phyloP scores from a whole-genome alignment of 2,113 vertebrate genomes.

The Condylura cristata region DNA sequence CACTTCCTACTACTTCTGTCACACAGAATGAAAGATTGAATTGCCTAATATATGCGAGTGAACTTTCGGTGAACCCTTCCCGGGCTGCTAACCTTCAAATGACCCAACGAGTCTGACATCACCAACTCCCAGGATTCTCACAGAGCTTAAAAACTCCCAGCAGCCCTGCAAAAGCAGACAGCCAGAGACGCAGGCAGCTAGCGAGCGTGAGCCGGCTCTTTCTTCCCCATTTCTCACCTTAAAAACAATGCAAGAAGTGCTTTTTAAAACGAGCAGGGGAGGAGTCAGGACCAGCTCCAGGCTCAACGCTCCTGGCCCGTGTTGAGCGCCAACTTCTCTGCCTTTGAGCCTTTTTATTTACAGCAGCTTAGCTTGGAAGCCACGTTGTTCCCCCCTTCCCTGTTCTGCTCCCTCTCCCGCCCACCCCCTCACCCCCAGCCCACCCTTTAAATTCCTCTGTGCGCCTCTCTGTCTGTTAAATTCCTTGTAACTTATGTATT shows the following conservation, averaged over 20 bases:
- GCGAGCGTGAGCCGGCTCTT: constrained; percentile 43
- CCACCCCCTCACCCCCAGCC: background rate
- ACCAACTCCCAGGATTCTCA: constrained; percentile 92
- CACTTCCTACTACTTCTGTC: constrained; percentile 99
- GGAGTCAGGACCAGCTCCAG: background rate
- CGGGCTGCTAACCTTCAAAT: constrained; percentile 99
- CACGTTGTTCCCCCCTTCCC: constrained; percentile 20
- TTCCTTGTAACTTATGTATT: constrained; percentile 56
- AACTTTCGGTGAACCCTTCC: constrained; percentile 99
- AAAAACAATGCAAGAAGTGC: constrained; percentile 46
- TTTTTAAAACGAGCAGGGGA: constrained; percentile 57
- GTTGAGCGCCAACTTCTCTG: background rate
- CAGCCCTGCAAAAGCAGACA: constrained; percentile 84
- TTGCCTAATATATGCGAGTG: constrained; percentile 99
- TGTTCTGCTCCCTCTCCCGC: background rate
- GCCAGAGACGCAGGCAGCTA: constrained; percentile 70
- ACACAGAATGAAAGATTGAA: constrained; percentile 97
- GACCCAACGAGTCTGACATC: constrained; percentile 98
- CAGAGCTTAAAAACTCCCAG: constrained; percentile 90
- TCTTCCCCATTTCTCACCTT: constrained; percentile 58
- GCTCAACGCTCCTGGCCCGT: background rate
- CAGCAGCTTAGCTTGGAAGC: background rate
- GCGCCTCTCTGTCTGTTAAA: constrained; percentile 54
- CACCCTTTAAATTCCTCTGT: background rate
- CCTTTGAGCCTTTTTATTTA: background rate